Base-by-base conservation (phyloP, 1,140 invertebrate species). In the Drosophila pallidifrons region DNA sequence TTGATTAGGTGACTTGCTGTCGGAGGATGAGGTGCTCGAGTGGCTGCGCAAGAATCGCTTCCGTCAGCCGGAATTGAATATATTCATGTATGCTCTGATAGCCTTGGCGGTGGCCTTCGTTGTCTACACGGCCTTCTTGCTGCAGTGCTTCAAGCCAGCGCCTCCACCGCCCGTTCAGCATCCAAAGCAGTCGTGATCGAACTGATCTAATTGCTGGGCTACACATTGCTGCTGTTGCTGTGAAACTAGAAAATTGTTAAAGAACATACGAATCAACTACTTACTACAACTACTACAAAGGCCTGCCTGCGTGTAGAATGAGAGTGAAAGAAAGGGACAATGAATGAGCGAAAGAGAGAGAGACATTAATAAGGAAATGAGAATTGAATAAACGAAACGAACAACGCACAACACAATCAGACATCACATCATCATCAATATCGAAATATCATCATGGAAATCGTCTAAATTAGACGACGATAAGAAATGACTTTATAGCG, bases 21-120 rank as follows among this genome's bases (percentile, higher is more conserved):
- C 95, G 13, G 97, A 98, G 93, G 94, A 95, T 5, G 97, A 98
- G 89, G 97, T 98, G n/a, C 93, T 99, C 49, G 97, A 98, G 80
- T 99, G 98, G 98, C 93, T 99, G 47, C 95, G 97, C 73, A 98
- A 98, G 93, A 98, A 98, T 93, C 95, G 98, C 66, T 98, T 98
- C 93, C 94, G 97, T 30, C 97, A 98, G 86, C 97, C 98, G 0
- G 98, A 99, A 93, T 93, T 99, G 13, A 98, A 98, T 87, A 95
- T 99, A 67, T 99, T 98, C 91, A 98, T 99, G 97, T 98, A 98
- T 91, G 97, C 96, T 58, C 94, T 98, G 77, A 96, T 97, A 81
- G 97, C 96, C 0, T 95, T 98, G 64, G 96, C 96, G 54, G 93
- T 97, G 72, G 95, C 96, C 25, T 99, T 98, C 85, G 94, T 98